phyloP scores from a whole-genome alignment of 2,113 vertebrate species.

The Eurypyga helias region DNA sequence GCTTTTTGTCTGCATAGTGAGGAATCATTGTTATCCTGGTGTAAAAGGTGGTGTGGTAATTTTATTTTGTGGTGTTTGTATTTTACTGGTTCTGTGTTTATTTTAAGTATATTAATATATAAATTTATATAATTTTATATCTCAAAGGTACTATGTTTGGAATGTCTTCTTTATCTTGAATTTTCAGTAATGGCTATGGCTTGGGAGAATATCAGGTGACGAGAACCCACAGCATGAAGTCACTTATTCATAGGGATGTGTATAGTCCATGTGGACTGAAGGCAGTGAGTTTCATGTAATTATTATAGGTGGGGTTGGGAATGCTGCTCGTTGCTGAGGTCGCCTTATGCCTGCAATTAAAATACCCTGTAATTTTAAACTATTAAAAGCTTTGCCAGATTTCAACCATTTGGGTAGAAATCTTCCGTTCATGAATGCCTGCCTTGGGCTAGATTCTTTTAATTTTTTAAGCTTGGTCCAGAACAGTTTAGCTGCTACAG shows the following conservation, averaged over 20 bases:
- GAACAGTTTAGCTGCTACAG: not conserved
- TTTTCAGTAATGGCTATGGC: not conserved
- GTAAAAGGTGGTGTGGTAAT: not conserved
- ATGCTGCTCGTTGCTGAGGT: not conserved
- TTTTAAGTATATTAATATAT: rapidly evolving
- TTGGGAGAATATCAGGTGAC: not conserved
- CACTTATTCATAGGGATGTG: not conserved
- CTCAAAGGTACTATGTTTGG: not conserved
- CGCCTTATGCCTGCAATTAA: not conserved
- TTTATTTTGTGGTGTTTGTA: not conserved
- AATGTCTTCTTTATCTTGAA: not conserved
- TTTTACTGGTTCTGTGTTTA: not conserved
- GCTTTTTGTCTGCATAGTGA: not conserved
- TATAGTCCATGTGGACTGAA: not conserved
- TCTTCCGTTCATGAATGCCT: not conserved
- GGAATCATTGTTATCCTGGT: not conserved
- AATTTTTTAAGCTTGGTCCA: not conserved
- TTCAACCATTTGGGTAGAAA: not conserved
- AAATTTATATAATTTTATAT: not conserved
- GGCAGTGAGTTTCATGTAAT: not conserved
- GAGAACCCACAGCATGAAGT: not conserved
- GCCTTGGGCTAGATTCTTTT: not conserved
- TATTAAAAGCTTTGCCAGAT: not conserved
- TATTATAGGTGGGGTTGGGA: not conserved
- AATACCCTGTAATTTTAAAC: not conserved